Percentiles rank a stretch among this genome's conserved stretches.
These are phyloP conservation scores for Laterallus jamaicensis DNA, from an alignment of 2,113 vertebrate genomes.

Conservation along the genomic window DNA sequence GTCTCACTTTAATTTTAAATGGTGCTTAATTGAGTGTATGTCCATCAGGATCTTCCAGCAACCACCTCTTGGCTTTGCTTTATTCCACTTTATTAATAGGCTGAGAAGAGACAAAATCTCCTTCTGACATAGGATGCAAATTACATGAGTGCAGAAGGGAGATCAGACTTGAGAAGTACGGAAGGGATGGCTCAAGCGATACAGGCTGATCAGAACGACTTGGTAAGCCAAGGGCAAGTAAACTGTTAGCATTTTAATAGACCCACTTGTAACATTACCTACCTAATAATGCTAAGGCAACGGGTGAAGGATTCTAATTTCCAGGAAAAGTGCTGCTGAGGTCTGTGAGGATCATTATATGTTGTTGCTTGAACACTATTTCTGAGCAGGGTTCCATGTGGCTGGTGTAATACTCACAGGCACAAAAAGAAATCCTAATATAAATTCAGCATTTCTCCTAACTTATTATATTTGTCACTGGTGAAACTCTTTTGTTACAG, in stretches of 20 bases:
- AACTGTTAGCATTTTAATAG: neutral
- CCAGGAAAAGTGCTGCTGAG: neutral
- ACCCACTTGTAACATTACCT: neutral
- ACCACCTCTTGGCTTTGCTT: neutral
- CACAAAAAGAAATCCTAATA: neutral
- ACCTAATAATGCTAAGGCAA: neutral
- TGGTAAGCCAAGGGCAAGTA: neutral
- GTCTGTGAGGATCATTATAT: neutral
- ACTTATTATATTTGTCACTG: neutral
- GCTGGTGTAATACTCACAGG: neutral
- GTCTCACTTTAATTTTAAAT: constrained; percentile 59
- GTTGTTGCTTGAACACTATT: neutral
- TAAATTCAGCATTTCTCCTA: too few relatives aligned
- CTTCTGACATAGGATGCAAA: neutral
- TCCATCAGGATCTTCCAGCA: constrained; percentile 18
- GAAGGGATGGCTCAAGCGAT: neutral
- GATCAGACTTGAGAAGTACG: neutral
- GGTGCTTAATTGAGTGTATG: constrained; percentile 37
- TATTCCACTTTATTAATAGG: neutral
- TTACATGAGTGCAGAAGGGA: neutral
- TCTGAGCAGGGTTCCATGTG: neutral
- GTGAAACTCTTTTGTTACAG: neutral
- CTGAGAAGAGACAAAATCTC: neutral
- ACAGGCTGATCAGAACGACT: neutral
- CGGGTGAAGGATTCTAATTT: neutral